A percentile compares a stretch with the other conserved stretches of the same genome.
These are phyloP conservation scores for Eumaeus atala DNA, from an alignment of 1,140 invertebrate species.

Conservation along the genomic window DNA sequence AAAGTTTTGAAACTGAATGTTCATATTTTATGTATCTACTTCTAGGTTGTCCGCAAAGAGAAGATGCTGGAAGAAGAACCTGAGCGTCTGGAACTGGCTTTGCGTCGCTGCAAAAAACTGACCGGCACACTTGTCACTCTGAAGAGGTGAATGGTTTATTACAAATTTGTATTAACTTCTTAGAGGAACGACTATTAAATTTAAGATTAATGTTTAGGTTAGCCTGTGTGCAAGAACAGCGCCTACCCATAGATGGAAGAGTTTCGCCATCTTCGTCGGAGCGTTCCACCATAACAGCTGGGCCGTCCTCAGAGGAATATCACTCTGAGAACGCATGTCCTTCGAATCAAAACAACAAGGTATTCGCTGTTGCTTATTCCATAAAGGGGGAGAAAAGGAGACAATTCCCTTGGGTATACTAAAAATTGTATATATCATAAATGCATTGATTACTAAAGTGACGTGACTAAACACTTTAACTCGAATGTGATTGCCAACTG, in stretches of 20 bases:
- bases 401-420: no score
- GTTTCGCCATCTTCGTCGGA: constrained; percentile 74
- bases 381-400: no score
- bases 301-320: constrained; percentile 63
- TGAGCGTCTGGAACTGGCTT: constrained; percentile 90
- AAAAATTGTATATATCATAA: no score
- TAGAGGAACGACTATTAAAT: not conserved
- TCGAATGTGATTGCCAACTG: no score
- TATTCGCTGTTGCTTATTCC: constrained; percentile 39
- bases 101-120: constrained; percentile 95
- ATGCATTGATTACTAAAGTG: no score
- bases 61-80: constrained; percentile 98
- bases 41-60: constrained; percentile 89
- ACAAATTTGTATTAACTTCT: not conserved
- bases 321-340: constrained; percentile 69
- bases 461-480: no score
- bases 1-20: no score
- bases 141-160: constrained; percentile 83
- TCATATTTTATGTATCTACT: constrained; percentile 2
- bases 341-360: constrained; percentile 75
- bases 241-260: constrained; percentile 84
- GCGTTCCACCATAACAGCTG: constrained; percentile 48
- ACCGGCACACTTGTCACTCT: constrained; percentile 96
- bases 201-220: constrained; percentile 76
- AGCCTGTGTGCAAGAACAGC: constrained; percentile 95